Evolutionary conservation across 1,140 invertebrate species (phyloP).

Genomic region (Zaprionus ghesquierei): DNA sequence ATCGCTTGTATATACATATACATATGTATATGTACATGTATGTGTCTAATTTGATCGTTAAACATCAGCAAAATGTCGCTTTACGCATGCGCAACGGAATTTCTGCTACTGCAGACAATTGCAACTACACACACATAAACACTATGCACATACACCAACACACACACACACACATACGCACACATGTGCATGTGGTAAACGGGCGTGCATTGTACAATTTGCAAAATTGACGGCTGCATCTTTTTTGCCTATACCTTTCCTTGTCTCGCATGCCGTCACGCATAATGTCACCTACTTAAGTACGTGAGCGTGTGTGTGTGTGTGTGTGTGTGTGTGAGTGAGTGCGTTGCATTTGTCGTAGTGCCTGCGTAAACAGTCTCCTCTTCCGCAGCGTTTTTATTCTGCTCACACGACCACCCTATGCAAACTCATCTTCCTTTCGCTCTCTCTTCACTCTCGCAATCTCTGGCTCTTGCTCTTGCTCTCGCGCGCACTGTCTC

Average conservation of each 20-base stretch:
- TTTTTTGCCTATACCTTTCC: conserved; percentile 6
- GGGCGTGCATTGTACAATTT: conserved; percentile 35
- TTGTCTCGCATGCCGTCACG: conserved; percentile 22
- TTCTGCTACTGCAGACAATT: background rate
- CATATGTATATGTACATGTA: background rate
- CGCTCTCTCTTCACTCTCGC: background rate
- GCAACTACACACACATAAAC: background rate
- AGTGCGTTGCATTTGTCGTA: background rate
- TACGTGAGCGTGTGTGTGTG: background rate
- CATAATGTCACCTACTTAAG: conserved; percentile 40
- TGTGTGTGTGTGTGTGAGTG: background rate
- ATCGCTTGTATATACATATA: conserved; percentile 32
- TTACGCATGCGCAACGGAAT: conserved; percentile 44
- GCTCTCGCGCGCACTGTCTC: background rate
- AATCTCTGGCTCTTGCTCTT: background rate
- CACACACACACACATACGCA: background rate
- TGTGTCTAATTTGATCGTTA: conserved; percentile 15
- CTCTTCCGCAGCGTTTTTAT: background rate
- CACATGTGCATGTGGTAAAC: conserved; percentile 1
- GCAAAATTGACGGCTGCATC: conserved; percentile 39
- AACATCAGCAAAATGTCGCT: conserved; percentile 24
- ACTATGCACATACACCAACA: background rate
- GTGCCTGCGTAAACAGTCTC: background rate
- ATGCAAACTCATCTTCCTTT: background rate
- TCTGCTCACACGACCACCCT: background rate